phyloP scores from a whole-genome alignment of 2,888 invertebrate species.

The Hirtodrosophila alboralis region DNA sequence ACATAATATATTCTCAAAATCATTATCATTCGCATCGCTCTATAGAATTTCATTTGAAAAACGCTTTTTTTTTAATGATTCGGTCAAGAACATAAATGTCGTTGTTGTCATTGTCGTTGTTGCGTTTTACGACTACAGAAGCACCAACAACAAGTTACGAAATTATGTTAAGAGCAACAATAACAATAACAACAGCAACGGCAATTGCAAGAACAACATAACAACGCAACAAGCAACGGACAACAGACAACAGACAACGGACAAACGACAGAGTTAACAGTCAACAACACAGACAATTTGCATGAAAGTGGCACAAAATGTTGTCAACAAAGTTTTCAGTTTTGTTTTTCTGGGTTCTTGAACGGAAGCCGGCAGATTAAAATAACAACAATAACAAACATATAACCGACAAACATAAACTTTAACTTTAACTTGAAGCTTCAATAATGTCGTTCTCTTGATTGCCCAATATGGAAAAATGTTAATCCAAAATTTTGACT shows the following conservation, averaged over 20 bases:
- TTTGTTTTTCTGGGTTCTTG: constrained; percentile 47
- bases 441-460: constrained; percentile 27
- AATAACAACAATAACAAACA: constrained; percentile 21
- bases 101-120: constrained; percentile 10
- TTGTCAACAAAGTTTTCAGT: constrained; percentile 52
- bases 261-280: constrained; percentile 43
- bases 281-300: constrained; percentile 68
- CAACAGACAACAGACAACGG: constrained; percentile 1
- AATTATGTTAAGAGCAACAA: constrained; percentile 61
- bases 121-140: constrained; percentile 32
- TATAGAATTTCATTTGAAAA: constrained; percentile 17
- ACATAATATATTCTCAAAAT: constrained; percentile 4
- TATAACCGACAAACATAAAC: constrained; percentile 37
- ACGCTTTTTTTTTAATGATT: constrained; percentile 34
- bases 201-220: neutral
- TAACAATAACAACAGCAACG: constrained; percentile 9
- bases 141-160: constrained; percentile 56
- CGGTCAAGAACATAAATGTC: constrained; percentile 42
- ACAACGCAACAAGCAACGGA: neutral
- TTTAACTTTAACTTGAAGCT: constrained; percentile 42
- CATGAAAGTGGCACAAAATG: constrained; percentile 76
- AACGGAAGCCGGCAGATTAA: constrained; percentile 67
- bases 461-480: constrained; percentile 67
- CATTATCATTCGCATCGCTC: constrained; percentile 20
- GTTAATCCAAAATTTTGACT: constrained; percentile 25